These are phyloP conservation scores for Polypedilum pembai DNA, from an alignment of 1,140 invertebrate genomes.

Conservation along the genomic window DNA sequence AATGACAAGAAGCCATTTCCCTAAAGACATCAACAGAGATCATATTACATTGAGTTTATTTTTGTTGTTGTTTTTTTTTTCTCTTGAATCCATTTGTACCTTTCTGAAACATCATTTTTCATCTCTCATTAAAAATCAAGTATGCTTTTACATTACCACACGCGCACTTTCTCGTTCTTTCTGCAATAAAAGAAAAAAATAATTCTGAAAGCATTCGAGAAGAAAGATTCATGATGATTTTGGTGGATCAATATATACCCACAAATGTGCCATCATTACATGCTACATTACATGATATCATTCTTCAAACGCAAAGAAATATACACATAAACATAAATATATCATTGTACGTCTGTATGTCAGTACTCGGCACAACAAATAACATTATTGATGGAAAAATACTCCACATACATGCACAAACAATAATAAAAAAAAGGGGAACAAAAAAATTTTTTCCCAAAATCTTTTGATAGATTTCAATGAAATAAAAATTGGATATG, in stretches of 20 bases:
- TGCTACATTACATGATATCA: slow-evolving; percentile 18
- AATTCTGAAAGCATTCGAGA: background rate
- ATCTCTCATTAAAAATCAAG: too few relatives aligned
- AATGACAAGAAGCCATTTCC: too few relatives aligned
- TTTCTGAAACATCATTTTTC: too few relatives aligned
- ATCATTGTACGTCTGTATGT: too few relatives aligned
- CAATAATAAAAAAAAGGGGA: background rate
- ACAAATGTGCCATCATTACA: slow-evolving; percentile 17
- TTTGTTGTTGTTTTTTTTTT: too few relatives aligned
- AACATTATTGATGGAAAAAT: background rate
- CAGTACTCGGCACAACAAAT: background rate
- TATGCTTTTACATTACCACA: too few relatives aligned
- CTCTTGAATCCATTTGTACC: too few relatives aligned
- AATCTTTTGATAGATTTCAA: background rate
- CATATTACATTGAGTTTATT: too few relatives aligned
- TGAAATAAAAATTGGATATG: background rate
- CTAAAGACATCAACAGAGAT: too few relatives aligned
- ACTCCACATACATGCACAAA: background rate
- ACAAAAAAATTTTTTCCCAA: background rate
- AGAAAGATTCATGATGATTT: background rate
- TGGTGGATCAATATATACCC: slow-evolving; percentile 10
- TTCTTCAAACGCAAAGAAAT: background rate
- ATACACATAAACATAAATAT: slow-evolving; percentile 14
- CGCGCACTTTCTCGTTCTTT: too few relatives aligned
- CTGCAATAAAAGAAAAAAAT: background rate